Percentiles rank a stretch among this genome's conserved stretches.
Conservation (phyloP, 2,797 vertebrate species). For the Fringilla coelebs region DNA sequence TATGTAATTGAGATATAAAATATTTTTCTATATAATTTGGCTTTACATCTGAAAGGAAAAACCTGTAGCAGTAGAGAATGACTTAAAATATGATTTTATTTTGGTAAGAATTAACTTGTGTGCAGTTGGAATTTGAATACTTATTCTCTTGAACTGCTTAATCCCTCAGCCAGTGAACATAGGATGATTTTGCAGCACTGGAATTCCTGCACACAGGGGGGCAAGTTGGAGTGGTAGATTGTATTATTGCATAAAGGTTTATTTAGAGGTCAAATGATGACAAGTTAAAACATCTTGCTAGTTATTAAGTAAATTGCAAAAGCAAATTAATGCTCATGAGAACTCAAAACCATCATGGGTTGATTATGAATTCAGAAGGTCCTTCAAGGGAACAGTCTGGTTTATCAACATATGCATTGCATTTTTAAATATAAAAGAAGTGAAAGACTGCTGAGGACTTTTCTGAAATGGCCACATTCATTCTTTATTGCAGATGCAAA, state of each 20-base stretch:
- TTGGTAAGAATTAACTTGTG: not conserved
- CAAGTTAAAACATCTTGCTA: not conserved
- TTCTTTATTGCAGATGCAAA: not conserved
- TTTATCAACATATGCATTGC: not conserved
- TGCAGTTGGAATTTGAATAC: not conserved
- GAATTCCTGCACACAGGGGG: not conserved
- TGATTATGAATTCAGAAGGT: not conserved
- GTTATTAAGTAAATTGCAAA: not conserved
- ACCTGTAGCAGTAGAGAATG: not conserved
- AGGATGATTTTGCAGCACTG: not conserved
- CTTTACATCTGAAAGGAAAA: not conserved
- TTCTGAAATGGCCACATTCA: not conserved
- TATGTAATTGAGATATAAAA: not conserved
- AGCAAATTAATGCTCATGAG: not conserved
- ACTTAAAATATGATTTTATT: not conserved
- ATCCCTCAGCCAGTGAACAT: not conserved
- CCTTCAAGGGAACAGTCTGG: not conserved
- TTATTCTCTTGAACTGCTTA: not conserved
- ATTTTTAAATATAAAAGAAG: not conserved
- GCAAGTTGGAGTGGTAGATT: not conserved
- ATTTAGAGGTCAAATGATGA: not conserved
- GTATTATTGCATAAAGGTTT: not conserved
- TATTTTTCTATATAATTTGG: not conserved
- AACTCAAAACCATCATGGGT: not conserved
- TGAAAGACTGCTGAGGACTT: not conserved